These are phyloP conservation scores for Agrilus mali DNA, from an alignment of 2,888 invertebrate genomes.

Conservation along the genomic window DNA sequence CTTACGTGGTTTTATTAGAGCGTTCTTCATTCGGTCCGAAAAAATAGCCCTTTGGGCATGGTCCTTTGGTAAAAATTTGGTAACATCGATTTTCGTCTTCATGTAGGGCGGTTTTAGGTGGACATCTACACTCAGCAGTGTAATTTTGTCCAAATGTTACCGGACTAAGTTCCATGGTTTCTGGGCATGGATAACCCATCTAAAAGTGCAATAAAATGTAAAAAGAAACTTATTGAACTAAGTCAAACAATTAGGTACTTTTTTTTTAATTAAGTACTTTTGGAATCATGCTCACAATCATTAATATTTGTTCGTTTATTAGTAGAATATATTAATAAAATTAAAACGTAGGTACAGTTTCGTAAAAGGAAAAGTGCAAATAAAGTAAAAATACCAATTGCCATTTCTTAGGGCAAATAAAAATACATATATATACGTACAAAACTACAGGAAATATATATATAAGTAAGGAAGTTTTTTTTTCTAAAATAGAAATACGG, in stretches of 20 bases:
- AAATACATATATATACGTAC: too few relatives aligned
- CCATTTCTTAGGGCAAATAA: too few relatives aligned
- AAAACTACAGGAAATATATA: too few relatives aligned
- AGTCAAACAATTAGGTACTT: too few relatives aligned
- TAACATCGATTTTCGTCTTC: constrained; percentile 58
- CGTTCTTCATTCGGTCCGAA: constrained; percentile 53
- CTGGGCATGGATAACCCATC: constrained; percentile 68
- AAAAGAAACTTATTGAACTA: neutral
- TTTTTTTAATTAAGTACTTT: too few relatives aligned
- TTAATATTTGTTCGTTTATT: constrained; percentile 3
- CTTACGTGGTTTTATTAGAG: constrained; percentile 14
- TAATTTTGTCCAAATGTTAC: constrained; percentile 40
- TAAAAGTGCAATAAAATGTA: constrained; percentile 14
- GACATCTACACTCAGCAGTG: constrained; percentile 69
- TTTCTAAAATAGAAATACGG: too few relatives aligned
- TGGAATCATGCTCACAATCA: too few relatives aligned
- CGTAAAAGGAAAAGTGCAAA: neutral
- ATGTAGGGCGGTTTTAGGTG: constrained; percentile 65
- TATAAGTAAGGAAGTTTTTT: too few relatives aligned
- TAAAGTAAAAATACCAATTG: too few relatives aligned
- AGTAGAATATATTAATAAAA: constrained; percentile 3
- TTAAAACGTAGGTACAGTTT: neutral
- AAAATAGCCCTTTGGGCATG: constrained; percentile 60
- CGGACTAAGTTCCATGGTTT: constrained; percentile 72
- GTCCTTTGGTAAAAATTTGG: constrained; percentile 59